These are phyloP conservation scores for Uria lomvia DNA, from an alignment of 2,113 vertebrate genomes.

Conservation along the genomic window DNA sequence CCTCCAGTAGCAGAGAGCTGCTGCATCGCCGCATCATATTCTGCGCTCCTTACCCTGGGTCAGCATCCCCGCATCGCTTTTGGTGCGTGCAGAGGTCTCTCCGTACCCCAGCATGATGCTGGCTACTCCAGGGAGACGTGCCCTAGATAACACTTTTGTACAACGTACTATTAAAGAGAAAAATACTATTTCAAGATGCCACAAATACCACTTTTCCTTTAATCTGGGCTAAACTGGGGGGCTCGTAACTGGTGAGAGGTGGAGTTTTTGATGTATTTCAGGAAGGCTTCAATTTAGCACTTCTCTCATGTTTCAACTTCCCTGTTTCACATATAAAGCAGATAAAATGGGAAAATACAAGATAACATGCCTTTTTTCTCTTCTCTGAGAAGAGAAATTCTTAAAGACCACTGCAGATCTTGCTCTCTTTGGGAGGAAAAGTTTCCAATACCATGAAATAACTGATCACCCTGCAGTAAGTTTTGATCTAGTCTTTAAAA, in stretches of 20 bases:
- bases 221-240: background rate
- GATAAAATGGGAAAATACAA: background rate
- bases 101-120: background rate
- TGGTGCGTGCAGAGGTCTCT: fast-evolving
- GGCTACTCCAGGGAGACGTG: background rate
- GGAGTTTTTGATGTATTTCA: background rate
- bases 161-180: background rate
- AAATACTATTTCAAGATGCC: background rate
- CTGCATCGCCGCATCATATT: fast-evolving
- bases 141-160: background rate
- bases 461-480: background rate
- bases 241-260: background rate
- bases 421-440: background rate
- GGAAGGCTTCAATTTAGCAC: background rate
- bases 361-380: background rate
- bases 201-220: background rate
- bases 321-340: background rate
- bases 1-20: background rate
- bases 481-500: background rate
- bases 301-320: background rate
- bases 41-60: background rate
- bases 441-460: background rate
- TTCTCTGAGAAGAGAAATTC: background rate
- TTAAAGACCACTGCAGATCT: background rate
- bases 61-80: background rate